Percentiles rank a stretch among this genome's conserved stretches.
Evolutionary conservation across 1,140 invertebrate genomes (phyloP).

Genomic region (Magallana ariakensis): DNA sequence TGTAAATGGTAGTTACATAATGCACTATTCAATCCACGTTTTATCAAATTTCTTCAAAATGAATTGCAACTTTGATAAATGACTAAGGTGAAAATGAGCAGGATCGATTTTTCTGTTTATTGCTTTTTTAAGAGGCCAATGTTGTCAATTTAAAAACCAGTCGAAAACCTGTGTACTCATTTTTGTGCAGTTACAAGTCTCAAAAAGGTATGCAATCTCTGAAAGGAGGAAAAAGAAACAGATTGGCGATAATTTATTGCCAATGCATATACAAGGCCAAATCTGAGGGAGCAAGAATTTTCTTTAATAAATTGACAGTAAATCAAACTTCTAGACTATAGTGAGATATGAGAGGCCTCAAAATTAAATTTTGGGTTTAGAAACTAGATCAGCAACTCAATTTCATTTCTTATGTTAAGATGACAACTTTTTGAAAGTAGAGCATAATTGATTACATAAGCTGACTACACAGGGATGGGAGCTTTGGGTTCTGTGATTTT

Average conservation of each 20-base stretch:
- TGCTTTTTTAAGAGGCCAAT: background rate
- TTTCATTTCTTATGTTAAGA: too few species aligned
- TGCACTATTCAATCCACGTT: background rate
- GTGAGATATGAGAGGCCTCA: too few species aligned
- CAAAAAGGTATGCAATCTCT: background rate
- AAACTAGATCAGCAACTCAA: too few species aligned
- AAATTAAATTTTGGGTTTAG: too few species aligned
- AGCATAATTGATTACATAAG: background rate
- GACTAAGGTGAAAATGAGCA: slow-evolving; percentile 24
- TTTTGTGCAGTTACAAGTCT: background rate
- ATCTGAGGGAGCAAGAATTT: too few species aligned
- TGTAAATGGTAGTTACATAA: slow-evolving; percentile 33
- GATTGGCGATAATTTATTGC: too few species aligned
- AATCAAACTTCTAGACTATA: too few species aligned
- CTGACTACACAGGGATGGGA: background rate
- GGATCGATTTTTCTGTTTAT: slow-evolving; percentile 21
- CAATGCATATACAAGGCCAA: too few species aligned
- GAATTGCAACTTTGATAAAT: slow-evolving; percentile 30
- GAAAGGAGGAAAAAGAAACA: too few species aligned
- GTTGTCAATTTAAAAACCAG: slow-evolving; percentile 18
- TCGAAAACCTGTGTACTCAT: slow-evolving; percentile 3
- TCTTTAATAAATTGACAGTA: too few species aligned
- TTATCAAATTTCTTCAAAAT: slow-evolving; percentile 35
- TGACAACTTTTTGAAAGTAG: too few species aligned
- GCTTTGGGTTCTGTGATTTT: background rate